These are phyloP conservation scores for Patella ulyssiponensis DNA, from an alignment of 2,888 invertebrate species.

Conservation along the genomic window DNA sequence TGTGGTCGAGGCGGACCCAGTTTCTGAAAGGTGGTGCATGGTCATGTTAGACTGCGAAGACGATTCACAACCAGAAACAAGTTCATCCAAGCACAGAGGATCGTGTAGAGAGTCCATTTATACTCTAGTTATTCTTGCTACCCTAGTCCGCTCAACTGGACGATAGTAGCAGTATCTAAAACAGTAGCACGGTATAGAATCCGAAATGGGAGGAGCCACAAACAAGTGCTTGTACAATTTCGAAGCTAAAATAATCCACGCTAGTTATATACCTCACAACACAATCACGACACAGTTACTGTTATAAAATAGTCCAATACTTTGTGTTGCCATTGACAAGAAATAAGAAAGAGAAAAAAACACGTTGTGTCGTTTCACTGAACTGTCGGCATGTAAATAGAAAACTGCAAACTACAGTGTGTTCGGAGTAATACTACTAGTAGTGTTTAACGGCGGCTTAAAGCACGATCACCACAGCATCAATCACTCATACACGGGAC, in stretches of 20 bases:
- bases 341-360: background rate
- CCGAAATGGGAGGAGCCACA: constrained; percentile 2
- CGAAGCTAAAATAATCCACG: background rate
- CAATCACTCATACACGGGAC: constrained; percentile 40
- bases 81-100: constrained; percentile 58
- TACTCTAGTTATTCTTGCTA: constrained; percentile 31
- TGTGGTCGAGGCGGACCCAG: constrained; percentile 29
- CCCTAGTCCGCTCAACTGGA: background rate
- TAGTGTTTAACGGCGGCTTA: constrained; percentile 42
- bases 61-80: constrained; percentile 45
- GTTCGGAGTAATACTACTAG: background rate
- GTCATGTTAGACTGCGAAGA: constrained; percentile 42
- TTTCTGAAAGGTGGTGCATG: constrained; percentile 43
- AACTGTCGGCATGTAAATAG: too few relatives aligned
- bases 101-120: constrained; percentile 65
- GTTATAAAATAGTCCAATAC: background rate
- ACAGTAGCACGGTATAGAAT: constrained; percentile 9
- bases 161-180: background rate
- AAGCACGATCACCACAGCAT: constrained; percentile 43
- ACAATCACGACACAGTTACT: background rate
- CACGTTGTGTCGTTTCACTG: background rate
- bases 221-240: background rate
- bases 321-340: background rate
- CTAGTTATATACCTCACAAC: too few relatives aligned
- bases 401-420: too few relatives aligned